Conservation (phyloP, 2,888 invertebrate genomes). For the Acrocera orbiculus region DNA sequence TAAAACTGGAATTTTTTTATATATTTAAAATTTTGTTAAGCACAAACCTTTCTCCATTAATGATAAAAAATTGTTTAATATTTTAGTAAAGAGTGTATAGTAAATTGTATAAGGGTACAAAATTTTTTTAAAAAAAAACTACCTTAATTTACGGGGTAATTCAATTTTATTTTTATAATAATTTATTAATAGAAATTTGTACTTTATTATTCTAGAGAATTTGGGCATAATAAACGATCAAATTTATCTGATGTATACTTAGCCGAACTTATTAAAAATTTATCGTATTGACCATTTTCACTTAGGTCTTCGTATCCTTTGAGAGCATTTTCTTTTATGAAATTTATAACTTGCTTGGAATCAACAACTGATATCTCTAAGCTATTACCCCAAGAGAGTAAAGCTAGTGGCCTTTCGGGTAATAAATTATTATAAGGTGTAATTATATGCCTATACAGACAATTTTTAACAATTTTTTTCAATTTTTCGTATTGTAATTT, state of each 20-base stretch:
- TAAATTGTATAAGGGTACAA: too few species aligned
- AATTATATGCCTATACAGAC: conserved; percentile 59
- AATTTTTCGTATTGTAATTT: conserved; percentile 41
- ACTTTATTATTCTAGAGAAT: background rate
- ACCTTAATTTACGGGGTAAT: too few species aligned
- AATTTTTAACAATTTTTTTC: conserved; percentile 40
- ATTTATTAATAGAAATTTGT: too few species aligned
- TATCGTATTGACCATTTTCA: conserved; percentile 9
- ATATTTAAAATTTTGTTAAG: too few species aligned
- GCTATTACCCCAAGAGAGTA: conserved; percentile 58
- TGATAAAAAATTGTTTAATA: too few species aligned
- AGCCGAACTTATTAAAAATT: conserved; percentile 6
- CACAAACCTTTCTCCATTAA: too few species aligned
- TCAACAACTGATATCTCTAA: conserved; percentile 52
- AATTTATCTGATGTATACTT: conserved; percentile 7
- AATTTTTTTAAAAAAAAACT: too few species aligned
- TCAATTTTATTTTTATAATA: too few species aligned
- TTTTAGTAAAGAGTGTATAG: too few species aligned
- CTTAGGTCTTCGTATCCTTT: conserved; percentile 34
- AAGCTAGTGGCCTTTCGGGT: conserved; percentile 46
- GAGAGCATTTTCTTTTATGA: conserved; percentile 43
- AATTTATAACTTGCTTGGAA: conserved; percentile 35
- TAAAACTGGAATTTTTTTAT: too few species aligned
- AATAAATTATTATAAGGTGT: conserved; percentile 44
- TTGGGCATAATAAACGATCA: conserved; percentile 9